Evolutionary conservation across 2,113 vertebrate species (phyloP), one percentile per base, ranked within the genome.

Genomic region (Australoheros scitulus): DNA sequence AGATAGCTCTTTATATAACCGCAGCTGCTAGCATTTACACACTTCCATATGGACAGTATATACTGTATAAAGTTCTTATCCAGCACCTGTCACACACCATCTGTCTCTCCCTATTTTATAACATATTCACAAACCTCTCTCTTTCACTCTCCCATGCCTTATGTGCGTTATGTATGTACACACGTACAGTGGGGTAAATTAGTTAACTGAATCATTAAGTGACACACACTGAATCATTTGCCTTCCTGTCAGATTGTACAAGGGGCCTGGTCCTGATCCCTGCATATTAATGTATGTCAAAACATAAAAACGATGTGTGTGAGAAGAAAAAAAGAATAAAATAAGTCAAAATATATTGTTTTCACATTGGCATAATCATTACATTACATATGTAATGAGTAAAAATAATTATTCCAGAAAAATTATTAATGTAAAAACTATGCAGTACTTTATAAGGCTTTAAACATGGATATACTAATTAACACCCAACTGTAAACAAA

Each of bases 231-330:
- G 84, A 87, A 83, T 92, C 88, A 90, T 92, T 75, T 86, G 59
- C 90, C 86, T 89, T 87, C 79, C 85, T 87, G 84, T 89, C 88
- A 90, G 56, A 77, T 86, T 82, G 52, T 82, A 81, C 57, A 77
- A 83, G 24, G 26, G 65, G 18, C 26, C 20, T 80, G 61, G 87
- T 86, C 83, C 36, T 2, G 1, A 56, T 2, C 17, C 58, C 36
- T 84, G 83, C 76, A 85, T 91, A 92, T 91, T 87, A 86, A 90
- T 90, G 78, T 82, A 22, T 13, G 13, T 77, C 59, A 57, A 20
- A 24, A 79, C 61, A n/a, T 82, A 32, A 76, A 80, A 77, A 24
- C 50, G 32, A 17, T 60, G 17, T 61, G 50, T 64, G 56, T 17
- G 68, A 52, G 20, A 43, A 18, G 60, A 2, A 50, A 17, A 17